Evolutionary conservation across 2,888 invertebrate species (phyloP).

Genomic region (Chirona hameri): DNA sequence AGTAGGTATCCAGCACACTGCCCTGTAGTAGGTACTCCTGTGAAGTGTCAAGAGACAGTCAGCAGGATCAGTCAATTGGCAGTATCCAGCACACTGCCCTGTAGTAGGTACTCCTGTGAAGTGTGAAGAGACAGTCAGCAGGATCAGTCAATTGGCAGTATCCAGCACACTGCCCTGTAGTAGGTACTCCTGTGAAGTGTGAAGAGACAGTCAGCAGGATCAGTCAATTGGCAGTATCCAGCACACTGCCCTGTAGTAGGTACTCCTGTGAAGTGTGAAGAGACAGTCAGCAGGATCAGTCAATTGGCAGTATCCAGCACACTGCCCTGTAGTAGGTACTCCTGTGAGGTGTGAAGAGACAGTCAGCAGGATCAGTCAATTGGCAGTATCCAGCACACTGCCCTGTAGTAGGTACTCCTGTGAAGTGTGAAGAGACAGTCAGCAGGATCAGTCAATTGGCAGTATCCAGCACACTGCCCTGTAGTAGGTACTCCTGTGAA

Average conservation of each 20-base stretch:
- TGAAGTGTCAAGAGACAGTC: too few relatives aligned
- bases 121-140: too few relatives aligned
- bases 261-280: constrained; percentile 66
- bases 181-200: constrained; percentile 70
- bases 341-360: constrained; percentile 57
- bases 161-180: constrained; percentile 91
- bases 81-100: constrained; percentile 88
- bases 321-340: constrained; percentile 89
- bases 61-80: too few relatives aligned
- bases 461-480: constrained; percentile 88
- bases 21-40: constrained; percentile 92
- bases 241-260: constrained; percentile 85
- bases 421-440: too few relatives aligned
- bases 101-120: constrained; percentile 79
- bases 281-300: too few relatives aligned
- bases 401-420: constrained; percentile 92
- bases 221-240: constrained; percentile 88
- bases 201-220: too few relatives aligned
- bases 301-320: constrained; percentile 87
- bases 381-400: constrained; percentile 84
- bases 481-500: constrained; percentile 79
- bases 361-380: too few relatives aligned
- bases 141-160: too few relatives aligned
- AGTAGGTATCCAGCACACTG: constrained; percentile 85
- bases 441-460: too few relatives aligned